These are phyloP conservation scores for Notarius lentiginosus DNA, from an alignment of 2,113 vertebrate species.

Conservation along the genomic window DNA sequence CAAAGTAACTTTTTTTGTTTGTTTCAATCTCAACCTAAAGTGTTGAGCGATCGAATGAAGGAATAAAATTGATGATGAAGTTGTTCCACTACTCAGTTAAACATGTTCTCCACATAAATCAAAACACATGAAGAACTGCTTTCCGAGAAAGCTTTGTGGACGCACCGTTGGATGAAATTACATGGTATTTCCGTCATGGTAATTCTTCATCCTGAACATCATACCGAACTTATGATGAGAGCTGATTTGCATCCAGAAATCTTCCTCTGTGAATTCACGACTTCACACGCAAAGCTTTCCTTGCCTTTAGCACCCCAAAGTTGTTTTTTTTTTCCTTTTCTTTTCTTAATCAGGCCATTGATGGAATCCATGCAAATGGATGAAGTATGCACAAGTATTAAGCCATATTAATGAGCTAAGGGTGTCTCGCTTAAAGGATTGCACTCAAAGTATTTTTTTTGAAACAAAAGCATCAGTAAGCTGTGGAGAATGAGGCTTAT, in stretches of 20 bases:
- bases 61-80: background rate
- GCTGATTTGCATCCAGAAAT: background rate
- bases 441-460: background rate
- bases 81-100: background rate
- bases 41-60: background rate
- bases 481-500: constrained; percentile 43
- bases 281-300: constrained; percentile 5
- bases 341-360: constrained; percentile 15
- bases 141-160: background rate
- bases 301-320: constrained; percentile 19
- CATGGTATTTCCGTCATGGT: background rate
- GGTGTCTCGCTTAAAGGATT: constrained; percentile 39
- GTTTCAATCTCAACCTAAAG: background rate
- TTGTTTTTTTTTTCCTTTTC: too few relatives aligned
- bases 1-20: background rate
- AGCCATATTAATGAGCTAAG: constrained; percentile 47
- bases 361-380: constrained; percentile 36
- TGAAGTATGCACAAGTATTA: constrained; percentile 26
- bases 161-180: background rate
- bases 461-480: constrained; percentile 30
- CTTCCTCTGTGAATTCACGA: background rate
- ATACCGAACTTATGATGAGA: background rate
- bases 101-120: background rate
- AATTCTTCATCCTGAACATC: constrained; percentile 1
- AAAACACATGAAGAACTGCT: background rate